Evolutionary conservation across 2,113 vertebrate genomes (phyloP).

Genomic region (Neolamprologus hecqui): DNA sequence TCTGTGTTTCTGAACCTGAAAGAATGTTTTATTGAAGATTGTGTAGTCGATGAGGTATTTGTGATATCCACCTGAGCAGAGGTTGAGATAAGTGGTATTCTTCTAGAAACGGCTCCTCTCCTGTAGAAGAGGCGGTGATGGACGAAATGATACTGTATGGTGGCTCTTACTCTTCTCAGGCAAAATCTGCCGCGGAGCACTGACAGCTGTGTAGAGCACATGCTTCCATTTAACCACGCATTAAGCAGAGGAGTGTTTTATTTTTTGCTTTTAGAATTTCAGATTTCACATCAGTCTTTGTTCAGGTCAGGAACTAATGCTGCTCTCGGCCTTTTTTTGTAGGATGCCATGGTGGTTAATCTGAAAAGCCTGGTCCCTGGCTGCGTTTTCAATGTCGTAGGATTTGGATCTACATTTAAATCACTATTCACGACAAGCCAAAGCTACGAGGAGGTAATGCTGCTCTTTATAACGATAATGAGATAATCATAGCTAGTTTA

Average conservation of each 20-base stretch:
- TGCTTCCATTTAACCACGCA: background rate
- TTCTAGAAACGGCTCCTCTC: background rate
- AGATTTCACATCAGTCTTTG: background rate
- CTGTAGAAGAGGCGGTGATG: background rate
- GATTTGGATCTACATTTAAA: slow-evolving; percentile 89
- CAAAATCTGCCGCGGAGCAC: background rate
- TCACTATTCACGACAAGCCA: slow-evolving; percentile 83
- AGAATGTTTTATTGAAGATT: background rate
- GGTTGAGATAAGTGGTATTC: background rate
- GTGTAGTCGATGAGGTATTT: background rate
- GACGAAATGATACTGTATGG: background rate
- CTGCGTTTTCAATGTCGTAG: slow-evolving; percentile 86
- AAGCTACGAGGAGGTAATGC: slow-evolving; percentile 82
- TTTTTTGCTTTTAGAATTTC: background rate
- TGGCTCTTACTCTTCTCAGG: background rate
- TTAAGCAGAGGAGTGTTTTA: background rate
- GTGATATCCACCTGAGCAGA: background rate
- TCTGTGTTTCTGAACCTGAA: background rate
- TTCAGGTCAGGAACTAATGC: background rate
- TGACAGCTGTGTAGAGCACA: background rate
- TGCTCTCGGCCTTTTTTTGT: background rate
- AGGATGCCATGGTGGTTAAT: slow-evolving; percentile 88
- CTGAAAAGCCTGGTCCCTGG: slow-evolving; percentile 88
- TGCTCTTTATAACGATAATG: background rate
- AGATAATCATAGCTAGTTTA: background rate